These are phyloP conservation scores for Prostheceraeus crozeri DNA, from an alignment of 2,888 invertebrate genomes.

Conservation along the genomic window DNA sequence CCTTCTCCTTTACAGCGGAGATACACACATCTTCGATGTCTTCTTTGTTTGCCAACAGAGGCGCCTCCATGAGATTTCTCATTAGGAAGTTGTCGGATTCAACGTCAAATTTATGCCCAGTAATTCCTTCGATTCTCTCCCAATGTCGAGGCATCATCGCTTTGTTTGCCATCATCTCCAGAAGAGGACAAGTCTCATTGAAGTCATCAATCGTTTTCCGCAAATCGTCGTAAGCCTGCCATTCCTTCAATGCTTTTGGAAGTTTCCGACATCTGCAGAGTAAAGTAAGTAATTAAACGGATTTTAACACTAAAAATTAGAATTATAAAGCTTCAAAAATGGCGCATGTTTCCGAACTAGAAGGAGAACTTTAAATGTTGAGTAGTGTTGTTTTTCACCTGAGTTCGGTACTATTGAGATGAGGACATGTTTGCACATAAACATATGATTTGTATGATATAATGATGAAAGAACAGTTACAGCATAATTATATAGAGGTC, in stretches of 20 bases:
- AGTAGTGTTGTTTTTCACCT: no score
- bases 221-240: conserved; percentile 91
- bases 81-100: conserved; percentile 87
- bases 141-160: conserved; percentile 94
- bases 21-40: conserved; percentile 97
- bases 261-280: conserved; percentile 74
- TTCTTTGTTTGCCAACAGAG: conserved; percentile 80
- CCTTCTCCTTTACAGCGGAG: conserved; percentile 93
- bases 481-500: no score
- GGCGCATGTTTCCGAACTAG: no score
- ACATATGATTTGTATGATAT: no score
- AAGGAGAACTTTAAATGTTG: no score
- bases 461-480: no score
- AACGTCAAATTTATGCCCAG: conserved; percentile 78
- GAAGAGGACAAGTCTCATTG: conserved; percentile 88
- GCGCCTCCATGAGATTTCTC: conserved; percentile 86
- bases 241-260: conserved; percentile 79
- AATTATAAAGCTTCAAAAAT: background rate
- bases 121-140: conserved; percentile 84
- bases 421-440: no score
- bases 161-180: conserved; percentile 91
- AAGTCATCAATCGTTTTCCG: conserved; percentile 95
- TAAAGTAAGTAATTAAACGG: no score
- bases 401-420: no score
- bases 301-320: background rate